These are phyloP conservation scores for Stenodema calcarata DNA, from an alignment of 2,888 invertebrate genomes.

Conservation along the genomic window DNA sequence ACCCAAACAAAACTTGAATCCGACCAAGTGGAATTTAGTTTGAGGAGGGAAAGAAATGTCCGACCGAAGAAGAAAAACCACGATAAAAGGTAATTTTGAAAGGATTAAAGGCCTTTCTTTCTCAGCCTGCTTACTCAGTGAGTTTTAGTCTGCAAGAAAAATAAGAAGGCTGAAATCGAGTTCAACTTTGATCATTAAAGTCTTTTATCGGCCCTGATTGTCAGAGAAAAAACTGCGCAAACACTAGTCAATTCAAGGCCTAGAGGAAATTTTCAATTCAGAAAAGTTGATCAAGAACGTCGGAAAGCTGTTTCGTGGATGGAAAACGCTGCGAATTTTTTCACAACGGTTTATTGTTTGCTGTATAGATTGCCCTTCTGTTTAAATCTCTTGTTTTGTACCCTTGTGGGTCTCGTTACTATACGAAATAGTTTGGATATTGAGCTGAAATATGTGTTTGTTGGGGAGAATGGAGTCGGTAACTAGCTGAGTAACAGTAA, in stretches of 20 bases:
- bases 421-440: no score
- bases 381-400: neutral
- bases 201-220: constrained; percentile 9
- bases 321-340: neutral
- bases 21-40: neutral
- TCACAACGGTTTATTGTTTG: no score
- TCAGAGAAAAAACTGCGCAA: neutral
- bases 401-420: no score
- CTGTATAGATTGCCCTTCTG: no score
- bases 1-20: constrained; percentile 8
- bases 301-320: neutral
- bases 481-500: no score
- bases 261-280: neutral
- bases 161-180: constrained; percentile 5
- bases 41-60: neutral
- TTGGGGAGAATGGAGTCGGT: no score
- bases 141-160: neutral
- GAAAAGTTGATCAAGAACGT: neutral
- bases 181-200: constrained; percentile 32
- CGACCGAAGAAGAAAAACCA: neutral
- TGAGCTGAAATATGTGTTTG: no score
- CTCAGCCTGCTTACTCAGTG: neutral
- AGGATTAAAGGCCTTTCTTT: neutral
- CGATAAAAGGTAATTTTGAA: neutral
- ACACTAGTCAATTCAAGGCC: neutral